phyloP scores from a whole-genome alignment of 2,113 vertebrate genomes.

The Ceyx melanurus region DNA sequence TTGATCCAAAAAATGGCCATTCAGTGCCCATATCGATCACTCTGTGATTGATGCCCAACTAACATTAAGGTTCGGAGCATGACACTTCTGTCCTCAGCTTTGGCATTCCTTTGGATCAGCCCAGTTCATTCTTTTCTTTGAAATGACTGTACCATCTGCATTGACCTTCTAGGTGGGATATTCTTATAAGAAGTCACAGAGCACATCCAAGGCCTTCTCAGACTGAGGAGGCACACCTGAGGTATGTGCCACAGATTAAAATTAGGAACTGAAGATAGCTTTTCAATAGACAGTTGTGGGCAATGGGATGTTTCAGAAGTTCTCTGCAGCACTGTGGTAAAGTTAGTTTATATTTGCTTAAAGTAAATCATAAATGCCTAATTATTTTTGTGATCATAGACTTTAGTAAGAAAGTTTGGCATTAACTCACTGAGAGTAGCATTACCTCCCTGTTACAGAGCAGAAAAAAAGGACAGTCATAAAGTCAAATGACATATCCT shows the following conservation, averaged over 20 bases:
- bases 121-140: not conserved
- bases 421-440: not conserved
- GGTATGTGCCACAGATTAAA: not conserved
- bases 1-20: not conserved
- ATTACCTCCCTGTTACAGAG: not conserved
- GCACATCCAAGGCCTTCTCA: not conserved
- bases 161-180: not conserved
- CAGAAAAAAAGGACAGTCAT: not conserved
- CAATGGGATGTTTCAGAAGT: not conserved
- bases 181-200: not conserved
- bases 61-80: not conserved
- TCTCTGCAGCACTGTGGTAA: not conserved
- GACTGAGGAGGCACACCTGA: not conserved
- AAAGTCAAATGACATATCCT: not conserved
- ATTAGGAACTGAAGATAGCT: not conserved
- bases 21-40: not conserved
- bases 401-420: not conserved
- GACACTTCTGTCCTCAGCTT: not conserved
- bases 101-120: not conserved
- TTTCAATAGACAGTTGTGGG: not conserved
- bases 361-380: not conserved
- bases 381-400: not conserved
- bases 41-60: not conserved
- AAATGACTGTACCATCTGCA: not conserved
- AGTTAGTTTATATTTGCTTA: not conserved